phyloP scores from a whole-genome alignment of 2,888 invertebrate species.

The Osmoderma eremita region DNA sequence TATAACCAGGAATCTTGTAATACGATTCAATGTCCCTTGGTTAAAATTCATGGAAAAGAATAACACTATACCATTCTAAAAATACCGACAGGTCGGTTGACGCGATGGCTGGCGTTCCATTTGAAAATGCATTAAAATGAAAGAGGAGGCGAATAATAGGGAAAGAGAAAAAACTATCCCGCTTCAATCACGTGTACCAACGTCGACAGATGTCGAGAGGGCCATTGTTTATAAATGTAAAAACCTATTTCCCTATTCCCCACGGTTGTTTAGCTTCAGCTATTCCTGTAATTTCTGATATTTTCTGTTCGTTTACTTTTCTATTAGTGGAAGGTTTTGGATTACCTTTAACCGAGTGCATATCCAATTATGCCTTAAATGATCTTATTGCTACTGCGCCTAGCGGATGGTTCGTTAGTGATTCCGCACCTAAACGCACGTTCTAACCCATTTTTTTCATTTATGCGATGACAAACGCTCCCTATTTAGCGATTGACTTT shows the following conservation, averaged over 20 bases:
- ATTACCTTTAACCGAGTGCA: no score
- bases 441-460: no score
- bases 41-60: conserved; percentile 41
- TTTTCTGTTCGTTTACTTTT: neutral
- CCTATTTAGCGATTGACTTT: no score
- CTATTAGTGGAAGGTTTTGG: no score
- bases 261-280: conserved; percentile 1
- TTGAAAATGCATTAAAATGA: conserved; percentile 31
- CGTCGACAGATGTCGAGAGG: conserved; percentile 19
- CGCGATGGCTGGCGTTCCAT: neutral
- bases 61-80: conserved; percentile 41
- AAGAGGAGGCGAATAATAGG: conserved; percentile 3
- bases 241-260: conserved; percentile 17
- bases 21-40: conserved; percentile 41
- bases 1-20: conserved; percentile 43
- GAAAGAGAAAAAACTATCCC: neutral
- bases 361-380: no score
- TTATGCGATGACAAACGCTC: no score
- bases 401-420: no score
- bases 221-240: conserved; percentile 29
- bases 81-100: conserved; percentile 13
- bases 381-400: no score
- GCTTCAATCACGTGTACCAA: conserved; percentile 21
- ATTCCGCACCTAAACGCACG: no score
- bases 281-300: conserved; percentile 27